Conservation (phyloP, 2,797 vertebrate species). For the Propithecus perrieri region DNA sequence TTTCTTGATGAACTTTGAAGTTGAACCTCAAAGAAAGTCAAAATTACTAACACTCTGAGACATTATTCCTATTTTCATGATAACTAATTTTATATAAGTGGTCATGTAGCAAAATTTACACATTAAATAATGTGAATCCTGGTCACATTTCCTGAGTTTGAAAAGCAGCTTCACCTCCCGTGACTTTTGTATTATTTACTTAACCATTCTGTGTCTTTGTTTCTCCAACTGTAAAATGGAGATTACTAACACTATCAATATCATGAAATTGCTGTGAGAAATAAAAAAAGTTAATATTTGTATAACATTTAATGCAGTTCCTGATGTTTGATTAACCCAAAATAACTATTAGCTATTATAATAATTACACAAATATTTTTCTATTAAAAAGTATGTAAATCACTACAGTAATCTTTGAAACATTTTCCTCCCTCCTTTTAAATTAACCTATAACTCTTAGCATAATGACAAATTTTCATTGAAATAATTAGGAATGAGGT, state of each 20-base stretch:
- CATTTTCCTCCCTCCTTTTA: slow-evolving; percentile 26
- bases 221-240: background rate
- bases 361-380: background rate
- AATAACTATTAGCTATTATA: background rate
- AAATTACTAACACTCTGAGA: background rate
- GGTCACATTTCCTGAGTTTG: background rate
- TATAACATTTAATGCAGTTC: background rate
- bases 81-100: background rate
- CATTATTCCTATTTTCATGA: background rate
- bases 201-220: background rate
- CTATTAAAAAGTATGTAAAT: background rate
- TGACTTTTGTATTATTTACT: background rate
- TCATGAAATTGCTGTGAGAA: background rate
- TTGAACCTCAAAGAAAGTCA: background rate
- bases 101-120: background rate
- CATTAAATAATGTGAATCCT: background rate
- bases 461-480: slow-evolving; percentile 24
- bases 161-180: background rate
- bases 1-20: slow-evolving; percentile 9
- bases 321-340: background rate
- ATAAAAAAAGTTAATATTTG: background rate
- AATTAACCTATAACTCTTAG: background rate
- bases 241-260: background rate
- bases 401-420: slow-evolving; percentile 2
- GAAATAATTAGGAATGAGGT: background rate